These are phyloP conservation scores for Mesoligia furuncula DNA, from an alignment of 2,888 invertebrate genomes.

Conservation along the genomic window DNA sequence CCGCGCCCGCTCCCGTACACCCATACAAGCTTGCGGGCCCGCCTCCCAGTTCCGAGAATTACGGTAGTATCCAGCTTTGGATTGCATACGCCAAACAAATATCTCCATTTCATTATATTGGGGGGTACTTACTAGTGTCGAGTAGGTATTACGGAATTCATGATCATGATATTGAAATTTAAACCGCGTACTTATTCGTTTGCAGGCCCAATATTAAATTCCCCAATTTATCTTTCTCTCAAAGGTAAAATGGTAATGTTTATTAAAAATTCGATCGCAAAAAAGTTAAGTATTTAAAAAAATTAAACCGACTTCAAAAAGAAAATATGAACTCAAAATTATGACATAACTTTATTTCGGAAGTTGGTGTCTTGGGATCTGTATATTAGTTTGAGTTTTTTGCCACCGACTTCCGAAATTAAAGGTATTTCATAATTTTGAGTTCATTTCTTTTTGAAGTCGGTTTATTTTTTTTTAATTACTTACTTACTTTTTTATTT, in stretches of 20 bases:
- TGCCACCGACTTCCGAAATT: no score
- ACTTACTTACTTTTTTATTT: no score
- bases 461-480: no score
- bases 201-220: not conserved
- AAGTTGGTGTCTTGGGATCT: no score
- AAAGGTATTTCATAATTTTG: no score
- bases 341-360: no score
- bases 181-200: not conserved
- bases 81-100: not conserved
- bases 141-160: not conserved
- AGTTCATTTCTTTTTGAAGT: no score
- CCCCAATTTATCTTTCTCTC: not conserved
- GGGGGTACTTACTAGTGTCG: not conserved
- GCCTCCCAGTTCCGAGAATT: slow-evolving; percentile 31
- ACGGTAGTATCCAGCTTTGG: not conserved
- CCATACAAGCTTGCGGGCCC: slow-evolving; percentile 8
- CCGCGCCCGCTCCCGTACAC: slow-evolving; percentile 37
- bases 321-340: no score
- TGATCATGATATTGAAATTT: slow-evolving; percentile 1
- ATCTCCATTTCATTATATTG: not conserved
- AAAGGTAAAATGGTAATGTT: not conserved
- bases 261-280: not conserved
- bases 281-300: no score
- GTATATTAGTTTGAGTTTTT: no score
- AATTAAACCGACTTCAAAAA: no score